These are phyloP conservation scores for Cotesia chilonis DNA, from an alignment of 1,140 invertebrate genomes.

Conservation along the genomic window DNA sequence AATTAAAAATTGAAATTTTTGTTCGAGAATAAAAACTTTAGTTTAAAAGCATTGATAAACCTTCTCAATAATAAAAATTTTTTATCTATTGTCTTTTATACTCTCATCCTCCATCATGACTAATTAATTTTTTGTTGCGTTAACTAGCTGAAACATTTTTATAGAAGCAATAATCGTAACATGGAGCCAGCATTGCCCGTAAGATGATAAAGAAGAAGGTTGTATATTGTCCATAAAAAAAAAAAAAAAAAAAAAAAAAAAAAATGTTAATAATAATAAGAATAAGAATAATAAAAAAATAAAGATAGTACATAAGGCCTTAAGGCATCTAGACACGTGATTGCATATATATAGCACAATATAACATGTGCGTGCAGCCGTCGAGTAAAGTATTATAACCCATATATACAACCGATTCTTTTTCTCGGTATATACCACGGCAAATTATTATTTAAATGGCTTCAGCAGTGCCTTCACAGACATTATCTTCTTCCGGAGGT, in stretches of 20 bases:
- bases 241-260: neutral
- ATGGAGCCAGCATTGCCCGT: neutral
- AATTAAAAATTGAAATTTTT: neutral
- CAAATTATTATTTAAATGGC: constrained; percentile 57
- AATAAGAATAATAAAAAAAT: constrained; percentile 3
- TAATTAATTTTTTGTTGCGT: too few species aligned
- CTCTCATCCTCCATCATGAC: too few species aligned
- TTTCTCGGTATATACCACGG: constrained; percentile 42
- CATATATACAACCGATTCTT: neutral
- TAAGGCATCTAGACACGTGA: constrained; percentile 31
- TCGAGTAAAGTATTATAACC: constrained; percentile 37
- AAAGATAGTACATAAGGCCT: constrained; percentile 31
- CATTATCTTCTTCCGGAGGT: constrained; percentile 38
- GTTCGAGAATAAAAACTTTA: constrained; percentile 20
- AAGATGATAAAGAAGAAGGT: constrained; percentile 40
- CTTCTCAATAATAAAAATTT: too few species aligned
- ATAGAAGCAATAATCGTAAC: too few species aligned
- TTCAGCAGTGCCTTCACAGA: constrained; percentile 33
- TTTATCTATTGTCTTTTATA: too few species aligned
- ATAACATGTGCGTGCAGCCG: constrained; percentile 45
- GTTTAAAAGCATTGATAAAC: neutral
- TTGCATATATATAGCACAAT: constrained; percentile 38
- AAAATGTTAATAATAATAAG: neutral
- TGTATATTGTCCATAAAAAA: neutral
- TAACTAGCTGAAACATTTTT: too few species aligned